These are phyloP conservation scores for Chiridota heheva DNA, from an alignment of 35 echinoderm and acorn worm species.

Conservation along the genomic window DNA sequence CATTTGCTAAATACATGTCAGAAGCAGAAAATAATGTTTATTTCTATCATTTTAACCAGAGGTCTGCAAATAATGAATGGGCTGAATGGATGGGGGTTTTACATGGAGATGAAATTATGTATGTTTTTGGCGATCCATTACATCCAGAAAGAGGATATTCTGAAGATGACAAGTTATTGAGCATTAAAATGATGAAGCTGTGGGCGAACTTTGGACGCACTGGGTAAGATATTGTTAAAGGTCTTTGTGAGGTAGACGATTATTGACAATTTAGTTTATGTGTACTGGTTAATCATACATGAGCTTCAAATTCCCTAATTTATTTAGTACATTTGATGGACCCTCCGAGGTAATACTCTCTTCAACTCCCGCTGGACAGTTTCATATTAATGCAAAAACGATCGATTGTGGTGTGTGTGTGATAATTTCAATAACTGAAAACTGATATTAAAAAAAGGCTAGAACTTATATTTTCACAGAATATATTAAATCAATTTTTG, in stretches of 20 bases:
- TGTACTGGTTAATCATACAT: neutral
- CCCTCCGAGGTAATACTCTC: neutral
- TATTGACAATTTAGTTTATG: neutral
- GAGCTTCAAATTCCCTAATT: neutral
- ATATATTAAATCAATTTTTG: too few relatives aligned
- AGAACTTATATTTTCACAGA: too few relatives aligned
- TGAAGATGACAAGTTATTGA: slow-evolving; percentile 59
- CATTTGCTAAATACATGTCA: slow-evolving; percentile 65
- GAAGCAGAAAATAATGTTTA: slow-evolving; percentile 63
- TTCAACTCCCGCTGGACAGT: neutral
- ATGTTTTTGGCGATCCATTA: slow-evolving; percentile 81
- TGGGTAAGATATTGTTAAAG: slow-evolving; percentile 57
- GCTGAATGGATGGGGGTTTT: slow-evolving; percentile 97
- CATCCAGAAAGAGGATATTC: slow-evolving; percentile 51
- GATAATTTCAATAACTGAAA: too few relatives aligned
- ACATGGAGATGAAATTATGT: slow-evolving; percentile 94
- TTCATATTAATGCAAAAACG: neutral
- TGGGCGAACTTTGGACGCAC: slow-evolving; percentile 96
- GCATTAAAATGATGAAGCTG: slow-evolving; percentile 80
- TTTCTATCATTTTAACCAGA: slow-evolving; percentile 75
- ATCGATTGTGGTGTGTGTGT: neutral
- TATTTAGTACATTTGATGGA: neutral
- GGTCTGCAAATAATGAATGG: slow-evolving; percentile 73
- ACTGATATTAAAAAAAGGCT: too few relatives aligned
- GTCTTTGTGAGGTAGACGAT: too few relatives aligned